These are phyloP conservation scores for Trissolcus basalis DNA, from an alignment of 1,140 invertebrate genomes.

Conservation along the genomic window DNA sequence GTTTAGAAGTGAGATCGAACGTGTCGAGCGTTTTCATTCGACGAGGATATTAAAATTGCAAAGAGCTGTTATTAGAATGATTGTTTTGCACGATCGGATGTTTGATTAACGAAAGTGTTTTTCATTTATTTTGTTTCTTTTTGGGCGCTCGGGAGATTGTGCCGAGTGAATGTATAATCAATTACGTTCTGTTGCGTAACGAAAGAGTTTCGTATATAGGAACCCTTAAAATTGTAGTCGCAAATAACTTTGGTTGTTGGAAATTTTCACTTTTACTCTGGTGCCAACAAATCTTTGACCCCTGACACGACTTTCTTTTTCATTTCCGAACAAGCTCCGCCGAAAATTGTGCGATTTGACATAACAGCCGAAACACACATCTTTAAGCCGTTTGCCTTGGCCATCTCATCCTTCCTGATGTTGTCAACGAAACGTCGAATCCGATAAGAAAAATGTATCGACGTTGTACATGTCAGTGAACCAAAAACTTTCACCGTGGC, in stretches of 20 bases:
- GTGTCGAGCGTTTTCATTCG: too few relatives aligned
- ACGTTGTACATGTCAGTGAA: conserved; percentile 48
- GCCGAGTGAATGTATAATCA: conserved; percentile 8
- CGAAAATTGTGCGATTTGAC: conserved; percentile 47
- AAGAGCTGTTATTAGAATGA: too few relatives aligned
- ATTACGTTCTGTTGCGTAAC: conserved; percentile 28
- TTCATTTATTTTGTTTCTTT: not conserved
- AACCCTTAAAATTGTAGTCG: conserved; percentile 14
- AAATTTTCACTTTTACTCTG: conserved; percentile 50
- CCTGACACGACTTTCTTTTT: conserved; percentile 49
- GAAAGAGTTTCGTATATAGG: conserved; percentile 9
- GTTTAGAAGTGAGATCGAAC: too few relatives aligned
- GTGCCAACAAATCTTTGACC: conserved; percentile 51
- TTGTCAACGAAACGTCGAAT: conserved; percentile 51
- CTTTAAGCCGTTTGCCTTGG: conserved; percentile 12
- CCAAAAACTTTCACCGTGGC: conserved; percentile 42
- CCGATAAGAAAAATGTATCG: conserved; percentile 53
- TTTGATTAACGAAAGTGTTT: not conserved
- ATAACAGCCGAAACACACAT: conserved; percentile 22
- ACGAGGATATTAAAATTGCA: too few relatives aligned
- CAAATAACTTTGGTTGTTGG: conserved; percentile 13
- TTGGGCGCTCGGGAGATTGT: not conserved
- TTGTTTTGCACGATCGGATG: too few relatives aligned
- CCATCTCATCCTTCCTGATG: conserved; percentile 21
- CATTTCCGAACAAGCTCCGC: conserved; percentile 32